phyloP scores from a whole-genome alignment of 2,888 invertebrate species.

The Cistogaster globosa region DNA sequence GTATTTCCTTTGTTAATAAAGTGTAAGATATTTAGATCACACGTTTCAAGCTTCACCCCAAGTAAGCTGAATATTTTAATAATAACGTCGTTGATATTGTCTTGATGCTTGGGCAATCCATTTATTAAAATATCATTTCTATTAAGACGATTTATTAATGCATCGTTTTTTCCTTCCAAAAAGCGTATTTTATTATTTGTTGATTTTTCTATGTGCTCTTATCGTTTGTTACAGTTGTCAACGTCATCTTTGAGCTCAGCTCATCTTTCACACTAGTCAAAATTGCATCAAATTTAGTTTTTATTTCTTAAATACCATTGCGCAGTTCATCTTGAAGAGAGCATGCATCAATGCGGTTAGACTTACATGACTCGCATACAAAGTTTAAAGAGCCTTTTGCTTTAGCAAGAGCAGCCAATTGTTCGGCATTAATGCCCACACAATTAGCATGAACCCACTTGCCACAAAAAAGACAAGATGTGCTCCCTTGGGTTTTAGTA shows the following conservation, averaged over 20 bases:
- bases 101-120: not conserved
- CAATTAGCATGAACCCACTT: not conserved
- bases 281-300: not conserved
- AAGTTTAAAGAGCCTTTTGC: not conserved
- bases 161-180: not conserved
- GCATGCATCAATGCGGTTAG: too few relatives aligned
- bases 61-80: not conserved
- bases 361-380: not conserved
- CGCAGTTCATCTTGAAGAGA: too few relatives aligned
- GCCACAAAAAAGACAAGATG: not conserved
- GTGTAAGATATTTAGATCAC: not conserved
- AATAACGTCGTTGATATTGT: not conserved
- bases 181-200: not conserved
- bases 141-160: slow-evolving; percentile 10
- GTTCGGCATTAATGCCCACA: not conserved
- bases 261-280: not conserved
- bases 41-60: not conserved
- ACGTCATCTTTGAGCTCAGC: not conserved
- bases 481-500: not conserved
- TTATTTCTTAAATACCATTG: not conserved
- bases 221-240: not conserved
- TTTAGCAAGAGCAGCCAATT: too few relatives aligned
- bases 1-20: not conserved
- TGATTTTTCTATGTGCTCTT: not conserved
- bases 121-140: slow-evolving; percentile 23